A percentile compares a stretch with the other conserved stretches of the same genome.
phyloP scores from a whole-genome alignment of 2,797 vertebrate genomes.

The Mycteria americana region DNA sequence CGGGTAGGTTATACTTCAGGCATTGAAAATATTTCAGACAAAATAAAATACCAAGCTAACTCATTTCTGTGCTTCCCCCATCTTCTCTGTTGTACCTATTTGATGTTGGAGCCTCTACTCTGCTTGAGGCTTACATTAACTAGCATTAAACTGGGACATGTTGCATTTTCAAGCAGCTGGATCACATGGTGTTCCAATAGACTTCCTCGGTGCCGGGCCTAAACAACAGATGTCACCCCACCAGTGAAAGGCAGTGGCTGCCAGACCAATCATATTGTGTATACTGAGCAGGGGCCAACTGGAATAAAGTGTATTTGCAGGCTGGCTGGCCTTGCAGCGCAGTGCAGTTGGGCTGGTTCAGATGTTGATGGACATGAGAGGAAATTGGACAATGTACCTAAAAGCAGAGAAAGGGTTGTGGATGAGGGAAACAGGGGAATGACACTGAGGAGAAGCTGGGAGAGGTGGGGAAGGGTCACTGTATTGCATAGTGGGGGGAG shows the following conservation, averaged over 20 bases:
- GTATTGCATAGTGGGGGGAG: background rate
- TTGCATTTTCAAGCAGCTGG: background rate
- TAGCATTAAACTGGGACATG: background rate
- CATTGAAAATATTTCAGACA: background rate
- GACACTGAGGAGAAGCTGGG: background rate
- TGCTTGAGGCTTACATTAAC: background rate
- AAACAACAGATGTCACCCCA: background rate
- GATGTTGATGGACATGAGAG: background rate
- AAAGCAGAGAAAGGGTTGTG: background rate
- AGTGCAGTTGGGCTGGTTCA: background rate
- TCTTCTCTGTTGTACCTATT: background rate
- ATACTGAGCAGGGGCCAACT: background rate
- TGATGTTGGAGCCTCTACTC: background rate
- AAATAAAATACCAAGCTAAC: background rate
- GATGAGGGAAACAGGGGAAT: background rate
- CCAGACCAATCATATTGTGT: accelerated
- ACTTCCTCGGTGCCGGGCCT: accelerated
- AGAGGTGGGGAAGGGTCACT: background rate
- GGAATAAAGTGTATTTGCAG: background rate
- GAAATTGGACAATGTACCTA: background rate
- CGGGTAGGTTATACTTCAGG: background rate
- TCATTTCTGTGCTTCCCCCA: background rate
- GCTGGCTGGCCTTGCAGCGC: background rate
- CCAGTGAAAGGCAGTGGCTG: background rate
- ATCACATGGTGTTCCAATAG: background rate